These are phyloP conservation scores for Germaria angustata DNA, from an alignment of 2,888 invertebrate species.

Conservation along the genomic window DNA sequence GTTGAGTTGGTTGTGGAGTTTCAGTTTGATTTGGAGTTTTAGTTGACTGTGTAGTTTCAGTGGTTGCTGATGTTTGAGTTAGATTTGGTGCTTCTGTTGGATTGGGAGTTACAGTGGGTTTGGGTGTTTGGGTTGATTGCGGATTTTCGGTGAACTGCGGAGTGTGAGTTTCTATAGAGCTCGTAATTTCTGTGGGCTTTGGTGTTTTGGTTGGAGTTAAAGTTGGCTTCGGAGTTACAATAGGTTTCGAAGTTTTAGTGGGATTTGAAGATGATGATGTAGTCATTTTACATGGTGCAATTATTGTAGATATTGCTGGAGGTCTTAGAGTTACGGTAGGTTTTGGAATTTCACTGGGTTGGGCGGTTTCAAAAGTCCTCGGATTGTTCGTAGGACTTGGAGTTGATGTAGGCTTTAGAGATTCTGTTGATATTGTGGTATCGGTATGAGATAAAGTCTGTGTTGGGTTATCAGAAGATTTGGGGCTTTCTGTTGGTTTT, in stretches of 20 bases:
- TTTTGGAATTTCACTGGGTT: constrained; percentile 30
- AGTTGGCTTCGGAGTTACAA: neutral
- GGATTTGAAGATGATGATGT: neutral
- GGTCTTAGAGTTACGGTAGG: neutral
- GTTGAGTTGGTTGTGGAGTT: neutral
- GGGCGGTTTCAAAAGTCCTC: constrained; percentile 43
- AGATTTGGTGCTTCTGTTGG: neutral
- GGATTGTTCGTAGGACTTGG: neutral
- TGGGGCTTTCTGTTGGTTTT: neutral
- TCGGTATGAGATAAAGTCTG: no score
- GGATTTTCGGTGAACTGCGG: neutral
- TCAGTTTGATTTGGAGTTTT: neutral
- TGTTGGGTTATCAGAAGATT: no score
- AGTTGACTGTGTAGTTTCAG: no score
- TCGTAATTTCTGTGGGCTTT: neutral
- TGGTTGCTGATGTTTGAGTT: neutral
- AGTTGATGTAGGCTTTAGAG: neutral
- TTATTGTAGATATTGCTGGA: neutral
- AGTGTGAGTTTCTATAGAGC: neutral
- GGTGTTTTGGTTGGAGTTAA: neutral
- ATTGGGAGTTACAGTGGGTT: neutral
- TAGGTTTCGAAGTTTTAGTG: neutral
- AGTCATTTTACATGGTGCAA: neutral
- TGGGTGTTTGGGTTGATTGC: neutral
- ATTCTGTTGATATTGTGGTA: no score